Conservation (phyloP, 2,113 vertebrate species). For the Arvicanthis niloticus region DNA sequence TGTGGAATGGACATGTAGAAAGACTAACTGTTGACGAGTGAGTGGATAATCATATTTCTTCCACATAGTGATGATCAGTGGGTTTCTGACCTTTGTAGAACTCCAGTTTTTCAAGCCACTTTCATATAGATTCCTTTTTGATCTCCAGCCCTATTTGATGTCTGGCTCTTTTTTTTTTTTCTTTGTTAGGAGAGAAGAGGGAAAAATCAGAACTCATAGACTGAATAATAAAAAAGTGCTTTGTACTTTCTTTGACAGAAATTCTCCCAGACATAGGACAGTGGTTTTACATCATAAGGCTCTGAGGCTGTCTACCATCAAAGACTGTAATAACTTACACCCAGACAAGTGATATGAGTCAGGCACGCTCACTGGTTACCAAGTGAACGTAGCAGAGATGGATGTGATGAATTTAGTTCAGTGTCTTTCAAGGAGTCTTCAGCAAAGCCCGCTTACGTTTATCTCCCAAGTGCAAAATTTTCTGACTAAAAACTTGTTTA, state of each 20-base stretch:
- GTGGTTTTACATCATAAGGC: slow-evolving; percentile 73
- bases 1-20: neutral
- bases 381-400: slow-evolving; percentile 26
- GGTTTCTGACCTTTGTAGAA: neutral
- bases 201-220: slow-evolving; percentile 54
- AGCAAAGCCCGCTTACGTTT: slow-evolving; percentile 19
- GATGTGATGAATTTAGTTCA: slow-evolving; percentile 36
- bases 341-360: slow-evolving; percentile 61
- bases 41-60: neutral
- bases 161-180: slow-evolving; percentile 50
- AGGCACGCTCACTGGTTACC: slow-evolving; percentile 25
- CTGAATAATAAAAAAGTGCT: slow-evolving; percentile 71
- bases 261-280: slow-evolving; percentile 62
- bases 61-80: neutral
- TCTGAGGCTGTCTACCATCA: slow-evolving; percentile 73
- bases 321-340: slow-evolving; percentile 59
- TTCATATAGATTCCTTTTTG: slow-evolving; percentile 35
- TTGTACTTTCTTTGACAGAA: slow-evolving; percentile 78
- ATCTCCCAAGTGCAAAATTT: neutral
- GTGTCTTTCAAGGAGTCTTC: slow-evolving; percentile 6
- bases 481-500: slow-evolving; percentile 18
- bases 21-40: neutral
- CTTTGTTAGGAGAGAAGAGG: slow-evolving; percentile 28
- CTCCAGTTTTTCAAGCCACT: slow-evolving; percentile 3
- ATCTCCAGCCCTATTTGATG: slow-evolving; percentile 36